These are phyloP conservation scores for Scomber japonicus DNA, from an alignment of 2,113 vertebrate species.

Conservation along the genomic window DNA sequence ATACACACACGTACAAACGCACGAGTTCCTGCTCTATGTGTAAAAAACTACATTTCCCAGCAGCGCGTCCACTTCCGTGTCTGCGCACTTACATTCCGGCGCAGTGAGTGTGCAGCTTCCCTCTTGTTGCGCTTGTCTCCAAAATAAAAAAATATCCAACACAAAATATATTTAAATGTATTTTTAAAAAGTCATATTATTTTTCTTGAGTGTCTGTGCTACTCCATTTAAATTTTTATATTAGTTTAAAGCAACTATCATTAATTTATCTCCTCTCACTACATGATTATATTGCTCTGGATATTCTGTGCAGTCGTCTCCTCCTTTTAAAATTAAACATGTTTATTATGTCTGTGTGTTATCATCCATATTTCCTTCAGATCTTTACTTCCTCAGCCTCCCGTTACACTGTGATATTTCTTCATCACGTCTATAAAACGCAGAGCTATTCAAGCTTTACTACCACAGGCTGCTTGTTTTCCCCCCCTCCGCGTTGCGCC, in stretches of 20 bases:
- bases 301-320: neutral
- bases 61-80: neutral
- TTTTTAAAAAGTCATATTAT: too few species aligned
- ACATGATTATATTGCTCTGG: neutral
- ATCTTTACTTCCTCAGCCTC: neutral
- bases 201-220: too few species aligned
- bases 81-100: neutral
- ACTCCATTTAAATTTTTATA: too few species aligned
- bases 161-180: too few species aligned
- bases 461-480: neutral
- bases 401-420: too few species aligned
- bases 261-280: too few species aligned
- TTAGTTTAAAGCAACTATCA: too few species aligned
- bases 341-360: neutral
- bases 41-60: slow-evolving; percentile 52
- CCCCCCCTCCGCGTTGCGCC: slow-evolving; percentile 48
- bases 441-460: neutral
- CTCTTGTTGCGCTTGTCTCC: neutral
- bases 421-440: too few species aligned
- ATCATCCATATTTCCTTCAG: neutral
- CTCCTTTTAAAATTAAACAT: neutral
- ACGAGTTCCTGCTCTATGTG: too few species aligned
- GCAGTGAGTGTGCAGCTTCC: slow-evolving; percentile 32
- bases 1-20: neutral
- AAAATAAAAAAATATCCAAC: neutral